Evolutionary conservation across 92 coral and sea anemone species (phyloP), one percentile per base, ranked within the genome.

Genomic region (Palythoa grandis): DNA sequence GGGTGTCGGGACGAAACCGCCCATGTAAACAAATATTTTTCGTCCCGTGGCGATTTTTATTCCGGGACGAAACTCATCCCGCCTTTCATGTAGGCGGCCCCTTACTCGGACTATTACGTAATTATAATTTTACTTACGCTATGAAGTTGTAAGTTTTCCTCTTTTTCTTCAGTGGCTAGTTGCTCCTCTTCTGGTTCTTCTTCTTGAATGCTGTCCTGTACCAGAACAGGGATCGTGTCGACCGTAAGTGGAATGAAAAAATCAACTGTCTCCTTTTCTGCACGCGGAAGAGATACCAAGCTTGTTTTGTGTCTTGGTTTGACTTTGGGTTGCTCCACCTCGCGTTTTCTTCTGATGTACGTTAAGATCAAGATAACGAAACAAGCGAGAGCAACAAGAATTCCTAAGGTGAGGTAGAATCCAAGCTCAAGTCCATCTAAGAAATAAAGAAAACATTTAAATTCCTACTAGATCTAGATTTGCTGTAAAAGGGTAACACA

Each of bases 311-410:
- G 17, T 3, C 19, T 16, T n/a, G n/a, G 2, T n/a, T 5, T 20
- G 1, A 7, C 2, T 17, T 23, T 23, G 9, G 5, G n/a, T 17
- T 17, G 84, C 39, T 79, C 72, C 4, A 23, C 25, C n/a, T 79
- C 72, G 11, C n/a, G 84, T n/a, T 60, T 79, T 48, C 72, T 50
- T 39, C 56, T 50, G 58, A 61, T 39, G 54, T 79, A 61, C 14
- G 84, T 61, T 5, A 79, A 56, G 50, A 79, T n/a, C 72, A 79
- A 48, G n/a, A 79, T 79, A 39, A 79, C 35, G 24, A 79, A 61
- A 60, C 84, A 79, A 17, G 19, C 72, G 11, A 79, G 84, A 48
- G 60, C 71, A 35, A 79, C 72, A 40, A 79, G 72, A 63, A 79
- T 9, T 17, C 72, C 70, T 20, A 79, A 61, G 2, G 22, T 67